Evolutionary conservation across 2,797 vertebrate species (phyloP).

Genomic region (Gymnoscopelus braueri): DNA sequence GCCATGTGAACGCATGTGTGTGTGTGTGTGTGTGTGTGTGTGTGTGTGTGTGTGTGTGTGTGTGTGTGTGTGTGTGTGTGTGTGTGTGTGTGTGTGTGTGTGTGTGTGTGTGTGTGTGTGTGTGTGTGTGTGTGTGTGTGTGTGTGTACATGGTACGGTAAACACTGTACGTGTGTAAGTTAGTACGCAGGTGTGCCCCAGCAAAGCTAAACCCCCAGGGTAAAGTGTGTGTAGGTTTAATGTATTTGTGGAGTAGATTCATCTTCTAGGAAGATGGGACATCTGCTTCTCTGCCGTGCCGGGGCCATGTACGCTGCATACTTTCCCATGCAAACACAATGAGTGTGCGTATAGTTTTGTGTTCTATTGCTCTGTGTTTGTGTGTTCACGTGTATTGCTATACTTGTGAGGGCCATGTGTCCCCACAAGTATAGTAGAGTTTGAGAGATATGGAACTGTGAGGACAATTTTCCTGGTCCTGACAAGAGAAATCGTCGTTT

Average conservation of each 20-base stretch:
- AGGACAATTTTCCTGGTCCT: too few relatives aligned
- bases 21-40: slow-evolving; percentile 2
- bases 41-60: background rate
- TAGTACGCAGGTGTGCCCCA: slow-evolving; percentile 74
- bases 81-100: background rate
- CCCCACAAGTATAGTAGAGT: too few relatives aligned
- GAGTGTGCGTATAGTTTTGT: slow-evolving; percentile 24
- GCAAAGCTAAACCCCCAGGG: slow-evolving; percentile 68
- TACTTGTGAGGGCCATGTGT: too few relatives aligned
- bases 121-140: background rate
- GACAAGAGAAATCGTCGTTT: too few relatives aligned
- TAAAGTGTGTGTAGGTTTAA: slow-evolving; percentile 53
- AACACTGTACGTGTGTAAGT: slow-evolving; percentile 45
- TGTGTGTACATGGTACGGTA: slow-evolving; percentile 32
- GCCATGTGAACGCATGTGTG: background rate
- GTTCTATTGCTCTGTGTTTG: too few relatives aligned
- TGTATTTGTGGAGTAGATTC: slow-evolving; percentile 75
- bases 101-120: slow-evolving; percentile 24
- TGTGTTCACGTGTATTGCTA: too few relatives aligned
- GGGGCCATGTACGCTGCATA: slow-evolving; percentile 30
- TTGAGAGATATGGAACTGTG: too few relatives aligned
- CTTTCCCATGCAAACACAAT: slow-evolving; percentile 39
- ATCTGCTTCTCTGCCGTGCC: slow-evolving; percentile 55
- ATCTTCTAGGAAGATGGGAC: slow-evolving; percentile 60
- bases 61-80: background rate